Conservation (phyloP, 92 coral and sea anemone species). For the Porites rus region DNA sequence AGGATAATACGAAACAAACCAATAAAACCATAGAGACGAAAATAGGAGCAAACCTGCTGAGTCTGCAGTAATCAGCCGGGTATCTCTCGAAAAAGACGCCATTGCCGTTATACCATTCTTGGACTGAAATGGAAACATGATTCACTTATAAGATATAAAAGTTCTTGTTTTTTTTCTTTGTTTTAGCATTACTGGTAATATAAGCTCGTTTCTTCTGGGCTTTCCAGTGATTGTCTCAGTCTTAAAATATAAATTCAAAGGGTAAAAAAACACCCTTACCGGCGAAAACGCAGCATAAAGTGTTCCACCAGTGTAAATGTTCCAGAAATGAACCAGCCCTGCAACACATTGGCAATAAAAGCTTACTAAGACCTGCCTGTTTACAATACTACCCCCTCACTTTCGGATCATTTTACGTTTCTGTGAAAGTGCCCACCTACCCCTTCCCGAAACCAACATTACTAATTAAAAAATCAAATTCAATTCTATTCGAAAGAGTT, state of each 20-base stretch:
- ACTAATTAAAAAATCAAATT: no score
- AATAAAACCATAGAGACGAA: background rate
- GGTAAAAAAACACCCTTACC: slow-evolving; percentile 59
- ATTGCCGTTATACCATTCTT: slow-evolving; percentile 77
- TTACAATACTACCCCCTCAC: no score
- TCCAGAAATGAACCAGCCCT: slow-evolving; percentile 98
- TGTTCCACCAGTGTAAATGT: slow-evolving; percentile 94
- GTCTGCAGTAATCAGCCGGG: slow-evolving; percentile 91
- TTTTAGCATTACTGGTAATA: background rate
- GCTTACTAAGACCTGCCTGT: no score
- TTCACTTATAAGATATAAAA: background rate
- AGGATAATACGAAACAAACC: background rate
- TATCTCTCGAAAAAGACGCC: slow-evolving; percentile 83
- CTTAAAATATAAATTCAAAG: background rate
- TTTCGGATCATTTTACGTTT: no score
- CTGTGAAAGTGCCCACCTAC: no score
- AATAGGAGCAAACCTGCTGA: slow-evolving; percentile 71
- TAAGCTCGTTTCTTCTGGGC: no score
- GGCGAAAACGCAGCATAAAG: slow-evolving; percentile 80
- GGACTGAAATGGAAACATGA: slow-evolving; percentile 39
- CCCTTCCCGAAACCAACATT: no score
- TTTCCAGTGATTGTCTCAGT: no score
- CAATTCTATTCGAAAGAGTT: no score
- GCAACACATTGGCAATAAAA: background rate
- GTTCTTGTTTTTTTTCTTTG: background rate